Evolutionary conservation across 2,888 invertebrate genomes (phyloP).

Genomic region (Glaucopsyche alexis): DNA sequence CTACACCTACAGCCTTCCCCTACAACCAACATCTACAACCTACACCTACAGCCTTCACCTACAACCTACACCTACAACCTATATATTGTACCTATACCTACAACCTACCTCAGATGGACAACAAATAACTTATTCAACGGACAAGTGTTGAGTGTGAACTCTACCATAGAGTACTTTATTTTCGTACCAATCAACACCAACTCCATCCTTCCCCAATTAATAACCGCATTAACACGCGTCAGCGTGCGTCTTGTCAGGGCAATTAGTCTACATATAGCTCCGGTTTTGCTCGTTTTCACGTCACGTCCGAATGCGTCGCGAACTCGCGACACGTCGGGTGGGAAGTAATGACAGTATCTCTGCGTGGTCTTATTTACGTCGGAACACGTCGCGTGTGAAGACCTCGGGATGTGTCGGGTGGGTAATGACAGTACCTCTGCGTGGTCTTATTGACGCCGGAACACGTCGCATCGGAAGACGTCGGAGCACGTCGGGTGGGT

Average conservation of each 20-base stretch:
- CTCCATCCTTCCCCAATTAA: background rate
- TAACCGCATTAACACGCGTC: background rate
- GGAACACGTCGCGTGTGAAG: background rate
- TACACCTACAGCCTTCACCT: too few species aligned
- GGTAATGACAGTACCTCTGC: background rate
- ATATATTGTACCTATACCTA: too few species aligned
- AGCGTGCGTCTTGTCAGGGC: background rate
- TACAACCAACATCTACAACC: too few species aligned
- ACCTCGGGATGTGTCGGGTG: background rate
- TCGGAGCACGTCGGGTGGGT: background rate
- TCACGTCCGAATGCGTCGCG: background rate
- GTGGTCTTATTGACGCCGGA: background rate
- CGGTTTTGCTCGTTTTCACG: background rate
- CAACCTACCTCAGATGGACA: too few species aligned
- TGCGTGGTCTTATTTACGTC: slow-evolving; percentile 9
- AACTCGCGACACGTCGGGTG: background rate
- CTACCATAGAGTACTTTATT: background rate
- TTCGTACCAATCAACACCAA: background rate
- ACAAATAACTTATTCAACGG: too few species aligned
- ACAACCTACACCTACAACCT: too few species aligned
- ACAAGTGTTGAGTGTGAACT: too few species aligned
- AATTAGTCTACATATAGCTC: slow-evolving; percentile 1
- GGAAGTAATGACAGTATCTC: background rate
- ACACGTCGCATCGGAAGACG: background rate
- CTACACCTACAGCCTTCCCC: too few species aligned